A percentile compares a stretch with the other conserved stretches of the same genome.
phyloP scores from a whole-genome alignment of 2,797 vertebrate genomes.

The Synanceia verrucosa region DNA sequence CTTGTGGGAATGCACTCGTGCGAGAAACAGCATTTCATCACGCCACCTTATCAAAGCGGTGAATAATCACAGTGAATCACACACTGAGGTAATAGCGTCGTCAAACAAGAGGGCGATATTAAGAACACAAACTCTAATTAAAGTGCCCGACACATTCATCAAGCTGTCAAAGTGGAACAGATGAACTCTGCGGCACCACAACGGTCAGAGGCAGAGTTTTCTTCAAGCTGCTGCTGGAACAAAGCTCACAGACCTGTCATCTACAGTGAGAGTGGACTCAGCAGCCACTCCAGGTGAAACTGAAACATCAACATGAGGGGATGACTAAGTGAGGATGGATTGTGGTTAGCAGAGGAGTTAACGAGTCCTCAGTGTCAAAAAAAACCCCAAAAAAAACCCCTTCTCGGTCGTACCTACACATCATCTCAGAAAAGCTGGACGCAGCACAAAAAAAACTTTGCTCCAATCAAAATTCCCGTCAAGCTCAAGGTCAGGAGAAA shows the following conservation, averaged over 20 bases:
- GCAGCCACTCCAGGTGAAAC: slow-evolving; percentile 10
- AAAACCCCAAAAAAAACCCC: too few species aligned
- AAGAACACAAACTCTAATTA: slow-evolving; percentile 60
- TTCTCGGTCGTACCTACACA: not conserved
- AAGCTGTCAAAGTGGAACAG: slow-evolving; percentile 41
- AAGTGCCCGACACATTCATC: slow-evolving; percentile 49
- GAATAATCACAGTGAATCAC: slow-evolving; percentile 34
- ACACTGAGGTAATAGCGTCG: slow-evolving; percentile 27
- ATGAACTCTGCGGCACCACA: slow-evolving; percentile 11
- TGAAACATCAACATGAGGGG: slow-evolving; percentile 9
- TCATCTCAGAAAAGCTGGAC: not conserved
- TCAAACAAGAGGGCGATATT: slow-evolving; percentile 47
- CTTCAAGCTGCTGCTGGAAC: slow-evolving; percentile 22
- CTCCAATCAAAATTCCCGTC: not conserved
- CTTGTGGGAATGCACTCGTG: slow-evolving; percentile 30
- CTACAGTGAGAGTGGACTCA: not conserved
- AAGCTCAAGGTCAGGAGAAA: not conserved
- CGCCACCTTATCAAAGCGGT: slow-evolving; percentile 37
- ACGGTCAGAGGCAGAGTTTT: slow-evolving; percentile 14
- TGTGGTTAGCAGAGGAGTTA: slow-evolving; percentile 7
- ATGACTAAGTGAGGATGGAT: not conserved
- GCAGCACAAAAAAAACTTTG: not conserved
- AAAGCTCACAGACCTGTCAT: slow-evolving; percentile 28
- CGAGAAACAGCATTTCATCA: slow-evolving; percentile 50
- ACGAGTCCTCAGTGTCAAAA: not conserved